Evolutionary conservation across 2,113 vertebrate genomes (phyloP).

Genomic region (Rhodinocichla rosea): DNA sequence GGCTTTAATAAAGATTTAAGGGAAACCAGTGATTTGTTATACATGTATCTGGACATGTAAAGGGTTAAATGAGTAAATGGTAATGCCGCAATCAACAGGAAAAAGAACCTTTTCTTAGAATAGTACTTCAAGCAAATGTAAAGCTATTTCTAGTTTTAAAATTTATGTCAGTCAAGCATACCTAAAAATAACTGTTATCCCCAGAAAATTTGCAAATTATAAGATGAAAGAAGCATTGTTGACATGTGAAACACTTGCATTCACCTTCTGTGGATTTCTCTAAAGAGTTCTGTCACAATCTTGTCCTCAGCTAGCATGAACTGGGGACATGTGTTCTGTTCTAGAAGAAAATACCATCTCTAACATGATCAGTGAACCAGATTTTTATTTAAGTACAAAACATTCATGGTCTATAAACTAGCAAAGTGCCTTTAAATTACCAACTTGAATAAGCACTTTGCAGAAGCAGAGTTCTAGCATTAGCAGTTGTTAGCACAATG

Average conservation of each 20-base stretch:
- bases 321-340: neutral
- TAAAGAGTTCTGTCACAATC: neutral
- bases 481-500: neutral
- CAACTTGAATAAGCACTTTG: neutral
- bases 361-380: neutral
- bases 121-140: neutral
- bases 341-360: neutral
- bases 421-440: neutral
- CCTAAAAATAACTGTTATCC: neutral
- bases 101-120: neutral
- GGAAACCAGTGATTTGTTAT: neutral
- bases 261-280: neutral
- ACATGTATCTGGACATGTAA: neutral
- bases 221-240: neutral
- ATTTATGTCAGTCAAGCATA: neutral
- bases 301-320: neutral
- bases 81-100: neutral
- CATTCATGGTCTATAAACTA: neutral
- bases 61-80: neutral
- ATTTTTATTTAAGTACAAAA: conserved; percentile 17
- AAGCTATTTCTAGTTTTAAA: neutral
- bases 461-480: neutral
- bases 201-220: neutral
- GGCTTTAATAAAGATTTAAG: neutral
- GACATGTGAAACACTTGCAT: neutral